Evolutionary conservation across 2,888 invertebrate species (phyloP).

Genomic region (Balanococcus diminutus): DNA sequence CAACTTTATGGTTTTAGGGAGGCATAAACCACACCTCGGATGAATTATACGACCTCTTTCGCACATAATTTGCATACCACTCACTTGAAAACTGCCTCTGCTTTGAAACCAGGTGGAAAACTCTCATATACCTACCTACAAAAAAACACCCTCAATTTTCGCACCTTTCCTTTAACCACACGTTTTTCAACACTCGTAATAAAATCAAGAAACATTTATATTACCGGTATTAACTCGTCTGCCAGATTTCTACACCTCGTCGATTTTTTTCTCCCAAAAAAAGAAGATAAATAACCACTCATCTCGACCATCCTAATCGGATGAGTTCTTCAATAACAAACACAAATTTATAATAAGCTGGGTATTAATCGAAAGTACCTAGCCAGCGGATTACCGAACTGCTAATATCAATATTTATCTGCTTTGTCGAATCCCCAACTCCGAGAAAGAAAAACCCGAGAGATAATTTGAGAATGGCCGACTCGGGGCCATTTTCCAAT

Average conservation of each 20-base stretch:
- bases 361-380: not conserved
- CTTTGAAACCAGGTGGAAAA: not conserved
- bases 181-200: not conserved
- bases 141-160: no score
- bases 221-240: not conserved
- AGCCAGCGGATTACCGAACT: not conserved
- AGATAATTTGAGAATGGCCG: not conserved
- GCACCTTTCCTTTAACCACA: not conserved
- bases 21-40: not conserved
- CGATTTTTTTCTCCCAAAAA: not conserved
- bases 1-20: not conserved
- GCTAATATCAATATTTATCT: slow-evolving; percentile 33
- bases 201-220: not conserved
- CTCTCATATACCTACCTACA: no score
- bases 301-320: slow-evolving; percentile 1
- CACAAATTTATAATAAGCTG: not conserved
- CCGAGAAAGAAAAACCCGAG: no score
- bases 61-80: not conserved
- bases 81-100: not conserved
- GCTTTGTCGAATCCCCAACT: not conserved
- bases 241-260: not conserved
- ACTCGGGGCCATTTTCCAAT: not conserved
- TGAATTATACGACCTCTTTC: not conserved
- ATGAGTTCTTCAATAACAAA: slow-evolving; percentile 15
- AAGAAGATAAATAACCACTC: not conserved